These are phyloP conservation scores for Cisticola juncidis DNA, from an alignment of 2,113 vertebrate genomes.

Conservation along the genomic window DNA sequence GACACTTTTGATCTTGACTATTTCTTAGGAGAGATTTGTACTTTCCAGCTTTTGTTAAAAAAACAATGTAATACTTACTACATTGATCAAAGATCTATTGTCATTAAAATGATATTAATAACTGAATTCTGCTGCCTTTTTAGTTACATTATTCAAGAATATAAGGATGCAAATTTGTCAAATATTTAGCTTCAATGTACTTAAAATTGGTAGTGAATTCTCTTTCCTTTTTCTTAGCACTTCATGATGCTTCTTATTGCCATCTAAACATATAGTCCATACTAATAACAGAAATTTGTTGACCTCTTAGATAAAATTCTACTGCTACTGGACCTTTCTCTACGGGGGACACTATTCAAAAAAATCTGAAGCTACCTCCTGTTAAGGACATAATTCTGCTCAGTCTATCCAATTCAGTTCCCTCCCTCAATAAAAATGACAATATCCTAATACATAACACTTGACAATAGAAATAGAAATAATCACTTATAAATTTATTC, in stretches of 20 bases:
- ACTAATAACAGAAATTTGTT: not conserved
- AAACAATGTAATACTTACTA: not conserved
- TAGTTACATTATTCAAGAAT: not conserved
- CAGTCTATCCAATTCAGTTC: not conserved
- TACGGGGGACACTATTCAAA: not conserved
- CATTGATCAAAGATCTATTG: not conserved
- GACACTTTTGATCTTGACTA: not conserved
- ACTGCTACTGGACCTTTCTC: not conserved
- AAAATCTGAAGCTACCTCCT: not conserved
- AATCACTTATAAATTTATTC: constrained; percentile 63
- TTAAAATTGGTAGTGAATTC: not conserved
- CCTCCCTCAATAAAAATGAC: not conserved
- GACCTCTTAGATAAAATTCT: constrained; percentile 21
- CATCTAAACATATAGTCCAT: not conserved
- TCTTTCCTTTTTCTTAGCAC: not conserved
- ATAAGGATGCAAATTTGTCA: not conserved
- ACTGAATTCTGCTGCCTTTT: not conserved
- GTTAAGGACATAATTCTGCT: constrained; percentile 22
- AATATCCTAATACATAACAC: constrained; percentile 46
- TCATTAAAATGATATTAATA: not conserved
- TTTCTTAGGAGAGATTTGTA: not conserved
- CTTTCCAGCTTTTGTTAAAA: not conserved
- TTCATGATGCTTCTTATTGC: not conserved
- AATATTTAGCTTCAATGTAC: not conserved
- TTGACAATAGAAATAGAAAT: constrained; percentile 63